These are phyloP conservation scores for Pituophis catenifer DNA, from an alignment of 2,113 vertebrate species.

Conservation along the genomic window DNA sequence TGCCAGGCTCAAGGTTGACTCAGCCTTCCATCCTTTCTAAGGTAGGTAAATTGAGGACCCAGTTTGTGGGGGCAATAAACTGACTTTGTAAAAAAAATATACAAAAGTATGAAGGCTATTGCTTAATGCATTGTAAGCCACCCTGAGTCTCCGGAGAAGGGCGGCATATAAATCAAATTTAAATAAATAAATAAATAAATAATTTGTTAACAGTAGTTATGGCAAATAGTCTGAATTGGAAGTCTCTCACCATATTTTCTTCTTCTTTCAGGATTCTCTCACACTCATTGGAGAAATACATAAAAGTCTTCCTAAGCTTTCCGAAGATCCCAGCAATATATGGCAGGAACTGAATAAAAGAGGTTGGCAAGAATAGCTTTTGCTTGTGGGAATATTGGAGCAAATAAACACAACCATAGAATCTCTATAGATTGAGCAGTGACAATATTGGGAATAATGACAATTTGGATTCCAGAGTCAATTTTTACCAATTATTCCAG, in stretches of 20 bases:
- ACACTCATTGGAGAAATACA: conserved; percentile 59
- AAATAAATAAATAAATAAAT: not conserved
- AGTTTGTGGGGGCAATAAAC: too few species aligned
- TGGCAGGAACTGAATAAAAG: conserved; percentile 67
- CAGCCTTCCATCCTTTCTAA: too few species aligned
- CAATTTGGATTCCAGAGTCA: not conserved
- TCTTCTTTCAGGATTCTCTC: conserved; percentile 56
- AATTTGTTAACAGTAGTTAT: not conserved
- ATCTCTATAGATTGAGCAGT: accelerated
- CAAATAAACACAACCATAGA: not conserved
- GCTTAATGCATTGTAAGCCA: too few species aligned
- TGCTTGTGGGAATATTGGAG: not conserved
- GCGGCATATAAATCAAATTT: too few species aligned
- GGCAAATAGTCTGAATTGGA: not conserved
- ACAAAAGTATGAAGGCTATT: too few species aligned
- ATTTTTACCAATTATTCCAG: not conserved
- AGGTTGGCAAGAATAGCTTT: not conserved
- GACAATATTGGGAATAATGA: not conserved
- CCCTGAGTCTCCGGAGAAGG: too few species aligned
- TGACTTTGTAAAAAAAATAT: too few species aligned
- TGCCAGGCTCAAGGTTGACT: too few species aligned
- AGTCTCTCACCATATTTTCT: accelerated
- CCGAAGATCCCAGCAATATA: conserved; percentile 62
- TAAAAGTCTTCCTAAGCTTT: conserved; percentile 58
- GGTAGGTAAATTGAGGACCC: too few species aligned